These are phyloP conservation scores for Coelogynopora nodosa DNA, from an alignment of 2,888 invertebrate species.

Conservation along the genomic window DNA sequence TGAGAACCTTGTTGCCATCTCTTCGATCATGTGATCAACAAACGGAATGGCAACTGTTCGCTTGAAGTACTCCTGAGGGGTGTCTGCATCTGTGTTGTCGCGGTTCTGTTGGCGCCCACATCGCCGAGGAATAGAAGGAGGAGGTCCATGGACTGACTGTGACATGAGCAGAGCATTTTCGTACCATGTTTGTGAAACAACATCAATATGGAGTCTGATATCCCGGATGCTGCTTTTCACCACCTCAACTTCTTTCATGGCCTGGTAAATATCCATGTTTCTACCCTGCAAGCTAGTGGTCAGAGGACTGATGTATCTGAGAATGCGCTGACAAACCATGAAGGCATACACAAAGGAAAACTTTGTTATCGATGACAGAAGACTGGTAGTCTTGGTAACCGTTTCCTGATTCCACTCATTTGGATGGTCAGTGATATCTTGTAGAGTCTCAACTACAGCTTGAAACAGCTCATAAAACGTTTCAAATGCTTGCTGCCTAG, in stretches of 20 bases:
- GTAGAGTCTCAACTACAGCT: slow-evolving; percentile 1
- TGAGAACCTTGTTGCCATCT: background rate
- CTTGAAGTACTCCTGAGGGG: background rate
- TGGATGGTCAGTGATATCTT: background rate
- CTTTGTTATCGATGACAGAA: background rate
- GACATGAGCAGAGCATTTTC: background rate
- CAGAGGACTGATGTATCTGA: background rate
- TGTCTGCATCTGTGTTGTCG: background rate
- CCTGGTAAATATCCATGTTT: background rate
- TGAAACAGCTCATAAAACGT: background rate
- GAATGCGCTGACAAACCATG: background rate
- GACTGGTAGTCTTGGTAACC: background rate
- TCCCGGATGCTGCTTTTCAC: background rate
- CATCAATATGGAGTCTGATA: background rate
- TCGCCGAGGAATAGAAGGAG: background rate
- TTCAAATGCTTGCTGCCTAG: background rate
- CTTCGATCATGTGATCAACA: background rate
- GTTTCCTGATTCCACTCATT: background rate
- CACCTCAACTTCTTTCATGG: background rate
- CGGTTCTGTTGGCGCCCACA: background rate
- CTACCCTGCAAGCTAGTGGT: background rate
- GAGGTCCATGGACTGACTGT: background rate
- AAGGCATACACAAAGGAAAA: background rate
- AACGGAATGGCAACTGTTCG: background rate
- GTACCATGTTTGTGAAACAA: background rate